Evolutionary conservation across 1,140 invertebrate genomes (phyloP), one percentile per base, ranked within the genome.

Genomic region (Belonocnema kinseyi): DNA sequence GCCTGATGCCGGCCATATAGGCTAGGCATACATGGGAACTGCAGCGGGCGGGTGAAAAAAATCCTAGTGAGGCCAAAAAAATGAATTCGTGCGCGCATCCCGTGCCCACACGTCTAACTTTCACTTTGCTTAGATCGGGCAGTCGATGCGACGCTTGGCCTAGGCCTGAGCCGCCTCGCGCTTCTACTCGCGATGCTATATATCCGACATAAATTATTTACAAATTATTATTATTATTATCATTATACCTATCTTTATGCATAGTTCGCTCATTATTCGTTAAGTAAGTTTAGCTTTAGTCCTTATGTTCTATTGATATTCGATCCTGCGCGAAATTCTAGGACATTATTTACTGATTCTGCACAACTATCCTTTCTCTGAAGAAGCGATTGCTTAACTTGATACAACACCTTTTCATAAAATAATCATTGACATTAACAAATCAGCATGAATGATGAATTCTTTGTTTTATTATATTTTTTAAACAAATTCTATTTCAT

Each of bases 1-100:
- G 82, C 80, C 85, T 80, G 87, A 85, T 79, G 83, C 77, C 86
- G 87, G 82, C 85, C 86, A 89, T 87, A 87, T 88, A 90, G 88
- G 88, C 86, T 88, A 88, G 85, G 77, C 85, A 83, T 89, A 90
- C 90, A 91, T 91, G 89, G 89, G 90, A 91, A 90, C 88, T 86
- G 80, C 77, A 80, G 78, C 80, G 77, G 80, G 79, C 77, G 77
- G 81, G 77, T 77, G 77, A 86, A 90, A 89, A 89, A 88, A 88
- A 83, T 83, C 80, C 75, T 77, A 86, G 81, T 87, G 89, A 89
- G 90, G 90, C 90, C 90, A 87, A 91, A 92, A 92, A 92, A 91
- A 92, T 92, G 88, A 90, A 90, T 90, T 92, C 90, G 91, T 92
- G 91, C 91, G 91, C 91, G 91, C 91, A 92, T 92, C 90, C 89